These are phyloP conservation scores for Buathra laborator DNA, from an alignment of 2,888 invertebrate species.

Conservation along the genomic window DNA sequence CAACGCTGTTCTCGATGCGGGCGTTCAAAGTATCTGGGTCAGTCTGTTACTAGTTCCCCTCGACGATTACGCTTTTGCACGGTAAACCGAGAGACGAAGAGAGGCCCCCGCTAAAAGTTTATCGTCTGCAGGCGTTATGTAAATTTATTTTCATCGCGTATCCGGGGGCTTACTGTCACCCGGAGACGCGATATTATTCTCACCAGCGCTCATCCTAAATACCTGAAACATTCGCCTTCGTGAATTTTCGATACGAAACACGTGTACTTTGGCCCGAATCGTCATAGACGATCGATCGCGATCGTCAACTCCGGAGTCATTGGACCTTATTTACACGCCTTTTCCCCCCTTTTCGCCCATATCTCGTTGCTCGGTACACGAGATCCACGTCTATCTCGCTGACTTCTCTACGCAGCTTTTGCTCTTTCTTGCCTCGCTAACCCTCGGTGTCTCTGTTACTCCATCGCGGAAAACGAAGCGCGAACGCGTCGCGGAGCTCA, in stretches of 20 bases:
- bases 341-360: background rate
- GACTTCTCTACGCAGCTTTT: conserved; percentile 23
- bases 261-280: conserved; percentile 6
- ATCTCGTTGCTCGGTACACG: background rate
- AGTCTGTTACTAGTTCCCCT: conserved; percentile 63
- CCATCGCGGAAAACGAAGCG: conserved; percentile 64
- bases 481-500: conserved; percentile 43
- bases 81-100: conserved; percentile 43
- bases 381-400: conserved; percentile 43
- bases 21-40: conserved; percentile 78
- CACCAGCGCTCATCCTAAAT: conserved; percentile 29
- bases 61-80: conserved; percentile 47
- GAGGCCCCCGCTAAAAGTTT: background rate
- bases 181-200: background rate
- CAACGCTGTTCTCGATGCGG: conserved; percentile 50
- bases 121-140: conserved; percentile 41
- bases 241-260: conserved; percentile 30
- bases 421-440: conserved; percentile 52
- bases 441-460: conserved; percentile 55
- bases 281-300: background rate
- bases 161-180: conserved; percentile 3
- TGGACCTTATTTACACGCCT: conserved; percentile 38
- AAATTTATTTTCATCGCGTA: conserved; percentile 56
- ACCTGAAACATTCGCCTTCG: conserved; percentile 1
- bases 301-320: conserved; percentile 53